phyloP scores from a whole-genome alignment of 2,888 invertebrate species.

The Parapristionchus giblindavisi region DNA sequence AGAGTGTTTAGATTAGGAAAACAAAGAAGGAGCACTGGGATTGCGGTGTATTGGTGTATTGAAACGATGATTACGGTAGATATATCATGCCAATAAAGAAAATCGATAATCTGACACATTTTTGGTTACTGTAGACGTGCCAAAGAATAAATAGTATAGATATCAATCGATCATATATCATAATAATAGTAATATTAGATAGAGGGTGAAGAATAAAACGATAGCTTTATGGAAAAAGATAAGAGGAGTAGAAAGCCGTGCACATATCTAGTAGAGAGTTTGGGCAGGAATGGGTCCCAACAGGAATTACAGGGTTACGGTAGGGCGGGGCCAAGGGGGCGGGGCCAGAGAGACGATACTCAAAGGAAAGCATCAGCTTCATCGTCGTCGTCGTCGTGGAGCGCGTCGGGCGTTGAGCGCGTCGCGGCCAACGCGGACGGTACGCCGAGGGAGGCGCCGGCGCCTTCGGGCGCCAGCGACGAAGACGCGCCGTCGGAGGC shows the following conservation, averaged over 20 bases:
- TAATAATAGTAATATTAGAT: background rate
- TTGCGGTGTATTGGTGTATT: background rate
- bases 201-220: background rate
- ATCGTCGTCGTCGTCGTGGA: slow-evolving; percentile 59
- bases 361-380: slow-evolving; percentile 65
- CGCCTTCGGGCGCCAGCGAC: slow-evolving; percentile 45
- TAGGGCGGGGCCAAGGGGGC: slow-evolving; percentile 18
- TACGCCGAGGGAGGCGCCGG: slow-evolving; percentile 51
- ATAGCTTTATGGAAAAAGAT: background rate
- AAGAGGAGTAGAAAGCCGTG: slow-evolving; percentile 5
- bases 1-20: background rate
- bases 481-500: slow-evolving; percentile 57
- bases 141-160: slow-evolving; percentile 11
- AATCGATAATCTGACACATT: too few relatives aligned
- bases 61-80: background rate
- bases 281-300: background rate
- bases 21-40: background rate
- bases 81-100: background rate
- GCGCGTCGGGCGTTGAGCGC: slow-evolving; percentile 66
- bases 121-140: slow-evolving; percentile 37
- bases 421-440: slow-evolving; percentile 53
- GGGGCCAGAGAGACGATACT: background rate
- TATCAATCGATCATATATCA: slow-evolving; percentile 7
- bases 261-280: slow-evolving; percentile 1
- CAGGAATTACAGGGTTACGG: slow-evolving; percentile 10